phyloP scores from a whole-genome alignment of 2,888 invertebrate species.

The Oscheius sp. region DNA sequence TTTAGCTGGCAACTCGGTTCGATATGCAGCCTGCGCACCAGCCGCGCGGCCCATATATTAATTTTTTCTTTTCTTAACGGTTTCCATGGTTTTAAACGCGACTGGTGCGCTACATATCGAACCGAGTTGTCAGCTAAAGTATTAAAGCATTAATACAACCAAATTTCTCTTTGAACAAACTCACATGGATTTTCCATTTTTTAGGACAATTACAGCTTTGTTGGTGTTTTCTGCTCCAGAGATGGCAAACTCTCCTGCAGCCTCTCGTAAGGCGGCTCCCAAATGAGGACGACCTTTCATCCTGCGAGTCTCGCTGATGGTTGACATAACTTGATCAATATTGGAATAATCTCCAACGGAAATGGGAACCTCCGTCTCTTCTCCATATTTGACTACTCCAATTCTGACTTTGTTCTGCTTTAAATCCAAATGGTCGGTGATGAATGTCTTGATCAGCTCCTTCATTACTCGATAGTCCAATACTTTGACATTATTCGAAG shows the following conservation, averaged over 20 bases:
- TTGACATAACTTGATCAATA: constrained; percentile 57
- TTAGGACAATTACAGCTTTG: constrained; percentile 63
- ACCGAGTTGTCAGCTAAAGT: not conserved
- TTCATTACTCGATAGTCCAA: constrained; percentile 69
- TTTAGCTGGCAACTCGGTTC: too few relatives aligned
- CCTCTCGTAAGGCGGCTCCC: constrained; percentile 62
- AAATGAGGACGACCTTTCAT: constrained; percentile 63
- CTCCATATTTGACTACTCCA: constrained; percentile 67
- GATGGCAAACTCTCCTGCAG: constrained; percentile 62
- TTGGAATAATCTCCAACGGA: constrained; percentile 66
- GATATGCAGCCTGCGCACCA: too few relatives aligned
- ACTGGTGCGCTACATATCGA: not conserved
- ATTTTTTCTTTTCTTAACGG: too few relatives aligned
- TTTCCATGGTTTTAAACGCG: too few relatives aligned
- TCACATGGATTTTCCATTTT: constrained; percentile 64
- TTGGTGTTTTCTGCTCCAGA: constrained; percentile 57
- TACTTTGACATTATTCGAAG: constrained; percentile 65
- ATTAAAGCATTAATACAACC: not conserved
- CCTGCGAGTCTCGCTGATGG: constrained; percentile 62
- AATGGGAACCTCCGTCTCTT: constrained; percentile 63
- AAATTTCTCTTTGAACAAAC: too few relatives aligned
- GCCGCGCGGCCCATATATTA: too few relatives aligned
- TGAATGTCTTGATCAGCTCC: constrained; percentile 65
- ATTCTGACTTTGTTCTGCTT: constrained; percentile 59
- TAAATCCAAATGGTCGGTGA: constrained; percentile 65